Percentiles rank a stretch among this genome's conserved stretches.
phyloP scores from a whole-genome alignment of 2,888 invertebrate species.

The Mechanitis mazaeus region DNA sequence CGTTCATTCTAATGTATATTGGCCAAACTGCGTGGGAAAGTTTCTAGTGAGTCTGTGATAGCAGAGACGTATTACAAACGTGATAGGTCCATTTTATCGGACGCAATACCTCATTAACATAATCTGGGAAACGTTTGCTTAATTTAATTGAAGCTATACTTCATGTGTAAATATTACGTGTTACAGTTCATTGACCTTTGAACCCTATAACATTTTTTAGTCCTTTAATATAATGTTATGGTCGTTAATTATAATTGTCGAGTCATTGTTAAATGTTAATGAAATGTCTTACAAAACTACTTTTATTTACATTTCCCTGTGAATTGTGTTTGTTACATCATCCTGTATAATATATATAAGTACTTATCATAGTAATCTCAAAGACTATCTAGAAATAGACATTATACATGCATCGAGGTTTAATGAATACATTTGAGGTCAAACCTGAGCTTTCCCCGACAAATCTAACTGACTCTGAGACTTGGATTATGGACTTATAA shows the following conservation, averaged over 20 bases:
- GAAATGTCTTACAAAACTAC: background rate
- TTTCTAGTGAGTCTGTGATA: conserved; percentile 27
- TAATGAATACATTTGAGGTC: conserved; percentile 29
- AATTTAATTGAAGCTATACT: background rate
- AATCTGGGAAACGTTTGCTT: conserved; percentile 10
- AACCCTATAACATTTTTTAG: background rate
- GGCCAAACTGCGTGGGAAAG: conserved; percentile 33
- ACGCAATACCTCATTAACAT: conserved; percentile 6
- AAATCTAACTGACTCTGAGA: conserved; percentile 24
- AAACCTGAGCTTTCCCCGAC: conserved; percentile 24
- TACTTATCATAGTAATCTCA: background rate
- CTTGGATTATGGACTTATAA: conserved; percentile 28
- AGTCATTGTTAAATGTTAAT: conserved; percentile 1
- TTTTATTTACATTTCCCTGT: background rate
- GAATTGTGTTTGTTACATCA: background rate
- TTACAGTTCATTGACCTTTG: background rate
- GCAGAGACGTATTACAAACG: conserved; percentile 21
- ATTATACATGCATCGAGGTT: conserved; percentile 26
- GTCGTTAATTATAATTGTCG: background rate
- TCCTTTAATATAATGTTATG: background rate
- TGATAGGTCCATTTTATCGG: conserved; percentile 22
- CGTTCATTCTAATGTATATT: conserved; percentile 28
- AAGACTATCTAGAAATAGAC: conserved; percentile 11
- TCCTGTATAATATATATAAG: background rate
- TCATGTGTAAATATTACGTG: background rate